phyloP scores from a whole-genome alignment of 2,797 vertebrate species.

The Gymnocypris eckloni region DNA sequence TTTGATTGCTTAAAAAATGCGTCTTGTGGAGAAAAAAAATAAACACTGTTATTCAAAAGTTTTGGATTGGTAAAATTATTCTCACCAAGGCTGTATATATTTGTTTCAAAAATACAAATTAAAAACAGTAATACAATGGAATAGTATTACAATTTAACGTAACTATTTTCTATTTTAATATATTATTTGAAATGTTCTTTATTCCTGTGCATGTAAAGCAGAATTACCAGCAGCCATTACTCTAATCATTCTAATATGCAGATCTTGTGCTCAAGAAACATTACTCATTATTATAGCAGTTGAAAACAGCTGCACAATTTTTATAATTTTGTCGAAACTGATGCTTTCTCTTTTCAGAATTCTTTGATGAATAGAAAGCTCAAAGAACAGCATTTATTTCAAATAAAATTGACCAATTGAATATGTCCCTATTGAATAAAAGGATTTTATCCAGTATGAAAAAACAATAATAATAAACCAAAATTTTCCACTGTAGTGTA shows the following conservation, averaged over 20 bases:
- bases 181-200: not conserved
- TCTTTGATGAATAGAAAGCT: not conserved
- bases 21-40: not conserved
- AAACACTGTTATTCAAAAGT: not conserved
- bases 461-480: not conserved
- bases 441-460: not conserved
- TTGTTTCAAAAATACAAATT: not conserved
- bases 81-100: not conserved
- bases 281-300: too few species aligned
- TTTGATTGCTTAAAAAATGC: not conserved
- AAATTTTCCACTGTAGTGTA: not conserved
- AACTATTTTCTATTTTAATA: not conserved
- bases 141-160: not conserved
- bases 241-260: not conserved
- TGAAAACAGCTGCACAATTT: not conserved
- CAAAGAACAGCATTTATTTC: not conserved
- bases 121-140: not conserved
- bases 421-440: not conserved
- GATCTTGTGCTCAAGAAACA: not conserved
- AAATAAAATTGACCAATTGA: not conserved
- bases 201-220: not conserved
- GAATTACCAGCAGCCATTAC: not conserved
- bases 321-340: not conserved
- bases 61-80: not conserved
- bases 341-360: not conserved